Evolutionary conservation across 2,797 vertebrate genomes (phyloP), one percentile per base, ranked within the genome.

Genomic region (Perdix hodgsoniae): DNA sequence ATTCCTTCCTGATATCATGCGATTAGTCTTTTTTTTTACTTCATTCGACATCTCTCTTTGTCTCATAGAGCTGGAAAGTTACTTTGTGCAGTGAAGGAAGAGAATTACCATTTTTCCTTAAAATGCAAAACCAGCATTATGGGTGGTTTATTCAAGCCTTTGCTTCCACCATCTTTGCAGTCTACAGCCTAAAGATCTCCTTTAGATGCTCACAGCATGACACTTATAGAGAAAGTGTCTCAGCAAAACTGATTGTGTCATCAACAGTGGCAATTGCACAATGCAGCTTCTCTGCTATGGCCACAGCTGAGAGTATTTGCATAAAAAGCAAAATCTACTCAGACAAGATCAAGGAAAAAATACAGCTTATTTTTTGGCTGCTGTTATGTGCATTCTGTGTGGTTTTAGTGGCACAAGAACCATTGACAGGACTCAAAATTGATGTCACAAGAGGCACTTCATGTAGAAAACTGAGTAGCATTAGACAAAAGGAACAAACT

Each of bases 11-110:
- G 13, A 2, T 47, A 54, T 57, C 31, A 21, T 45, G 47, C 16
- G 75, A 37, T 78, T 83, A 72, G 22, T 17, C 33, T 91, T 18
- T 35, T 91, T 21, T 88, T 93, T 94, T 52, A 85, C 59, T 89
- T 90, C 35, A 81, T 33, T 92, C 22, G 7, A 6, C 79, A 93
- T 81, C 79, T 92, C 63, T 54, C 57, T 59, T 69, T 87, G 54
- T 70, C 63, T 71, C 31, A 76, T 71, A 65, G 63, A 90, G 17
- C 56, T 83, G 80, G 42, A 72, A 92, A 83, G 50, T 71, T 88
- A 87, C 54, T 61, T 83, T 40, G 23, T 64, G 33, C 42, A 73
- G 86, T 42, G 67, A 83, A 64, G 31, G 50, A 88, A 87, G 79
- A 73, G 31, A 76, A 90, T 54, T 64, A n/a, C 15, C 63, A 22